Base-by-base conservation (phyloP, 2,888 invertebrate genomes). In the Leucophenga maculata region DNA sequence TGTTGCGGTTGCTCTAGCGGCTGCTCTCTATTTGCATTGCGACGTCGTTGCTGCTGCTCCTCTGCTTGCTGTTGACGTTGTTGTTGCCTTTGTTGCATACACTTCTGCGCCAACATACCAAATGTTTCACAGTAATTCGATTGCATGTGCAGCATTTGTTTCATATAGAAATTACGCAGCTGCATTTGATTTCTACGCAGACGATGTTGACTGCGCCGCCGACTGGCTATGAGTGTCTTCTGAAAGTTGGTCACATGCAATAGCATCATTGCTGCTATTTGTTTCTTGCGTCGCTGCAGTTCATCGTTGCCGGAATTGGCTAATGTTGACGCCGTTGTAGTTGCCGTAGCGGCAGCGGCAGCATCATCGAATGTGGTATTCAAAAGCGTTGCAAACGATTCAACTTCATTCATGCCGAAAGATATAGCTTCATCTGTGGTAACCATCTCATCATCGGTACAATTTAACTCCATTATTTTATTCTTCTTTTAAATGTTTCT, bases 141-240 rank as follows among this genome's bases (percentile, higher is more conserved):
- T 32, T 88, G 87, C 62, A 86, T 71, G 16, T 84, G 82, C 26
- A 85, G 74, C 76, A 88, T 71, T 31, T 86, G 82, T 18, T 84
- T 81, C 60, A 87, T 71, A 48, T 85, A 88, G 50, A 84, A 83
- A 32, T 80, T 74, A 2, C 86, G 83, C 57, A 88, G 65, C 32
- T 78, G 68, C 6, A 75, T 71, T 4, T 84, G 78, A 0, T 85
- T 78, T 13, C 79, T 77, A 6, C 78, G 77, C 1, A 80, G 72
- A 1, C 85, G 77, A 32, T 85, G 82, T 60, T 83, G 81, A 0
- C 78, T 70, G 50, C 83, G 81, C 3, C 87, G 78, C 2, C 88
- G 81, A 69, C 77, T 81, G 46, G 77, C 79, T 8, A 86, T 72
- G 13, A 88, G 78, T 0, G 83, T 78, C 0, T 80, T 78, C 11